Conservation (phyloP, 1,140 invertebrate species). For the Drosophila kurseongensis region DNA sequence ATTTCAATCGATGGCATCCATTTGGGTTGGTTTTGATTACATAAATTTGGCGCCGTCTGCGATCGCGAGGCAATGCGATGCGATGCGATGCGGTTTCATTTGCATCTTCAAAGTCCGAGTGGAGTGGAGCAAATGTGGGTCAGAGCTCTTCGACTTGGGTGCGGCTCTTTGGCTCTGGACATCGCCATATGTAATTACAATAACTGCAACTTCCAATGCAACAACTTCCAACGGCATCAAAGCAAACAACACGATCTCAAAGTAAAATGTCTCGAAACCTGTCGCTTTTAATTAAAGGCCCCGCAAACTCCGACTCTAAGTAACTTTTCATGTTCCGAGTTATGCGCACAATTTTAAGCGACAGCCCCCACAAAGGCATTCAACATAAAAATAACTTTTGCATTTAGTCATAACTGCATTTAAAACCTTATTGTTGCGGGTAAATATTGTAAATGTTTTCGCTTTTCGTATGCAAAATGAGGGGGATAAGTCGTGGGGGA, state of each 20-base stretch:
- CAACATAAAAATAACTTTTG: constrained; percentile 69
- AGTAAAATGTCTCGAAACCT: constrained; percentile 72
- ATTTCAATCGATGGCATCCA: constrained; percentile 57
- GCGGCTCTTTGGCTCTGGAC: constrained; percentile 34
- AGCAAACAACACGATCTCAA: constrained; percentile 62
- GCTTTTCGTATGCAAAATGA: constrained; percentile 52
- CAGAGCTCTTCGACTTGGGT: constrained; percentile 47
- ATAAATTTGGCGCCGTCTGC: constrained; percentile 72
- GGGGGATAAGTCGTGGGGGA: constrained; percentile 9
- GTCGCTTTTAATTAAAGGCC: constrained; percentile 82
- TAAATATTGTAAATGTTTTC: constrained; percentile 41
- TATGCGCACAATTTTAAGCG: constrained; percentile 80
- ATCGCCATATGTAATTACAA: constrained; percentile 77
- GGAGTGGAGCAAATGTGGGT: constrained; percentile 60
- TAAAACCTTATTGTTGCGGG: constrained; percentile 56
- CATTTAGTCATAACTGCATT: constrained; percentile 82
- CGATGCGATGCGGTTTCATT: constrained; percentile 61
- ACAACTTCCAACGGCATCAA: constrained; percentile 47
- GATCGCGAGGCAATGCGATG: constrained; percentile 25
- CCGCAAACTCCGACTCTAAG: constrained; percentile 68
- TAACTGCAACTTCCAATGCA: constrained; percentile 66
- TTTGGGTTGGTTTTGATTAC: constrained; percentile 77
- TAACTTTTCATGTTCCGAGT: constrained; percentile 80
- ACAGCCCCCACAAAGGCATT: constrained; percentile 54
- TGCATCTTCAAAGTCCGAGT: constrained; percentile 71